Evolutionary conservation across 1,140 invertebrate species (phyloP).

Genomic region (Drosophila trapezifrons): DNA sequence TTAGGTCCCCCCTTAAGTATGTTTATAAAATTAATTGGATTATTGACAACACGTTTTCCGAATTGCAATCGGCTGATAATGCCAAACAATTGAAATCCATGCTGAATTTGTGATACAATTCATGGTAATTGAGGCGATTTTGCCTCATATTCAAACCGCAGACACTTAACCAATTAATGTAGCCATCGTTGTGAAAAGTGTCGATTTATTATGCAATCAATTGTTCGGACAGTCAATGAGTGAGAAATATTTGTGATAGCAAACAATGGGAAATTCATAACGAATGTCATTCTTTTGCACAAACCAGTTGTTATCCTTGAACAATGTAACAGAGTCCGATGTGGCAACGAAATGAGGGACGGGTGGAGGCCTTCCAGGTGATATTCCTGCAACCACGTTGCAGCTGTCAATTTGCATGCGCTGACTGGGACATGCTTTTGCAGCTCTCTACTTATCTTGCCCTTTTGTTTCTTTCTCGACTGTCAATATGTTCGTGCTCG

Average conservation of each 20-base stretch:
- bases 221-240: constrained; percentile 16
- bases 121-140: constrained; percentile 17
- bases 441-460: not conserved
- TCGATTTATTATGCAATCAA: constrained; percentile 22
- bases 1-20: no score
- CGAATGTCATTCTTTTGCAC: not conserved
- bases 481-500: constrained; percentile 18
- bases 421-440: not conserved
- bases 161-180: constrained; percentile 25
- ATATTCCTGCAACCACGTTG: constrained; percentile 11
- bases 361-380: constrained; percentile 10
- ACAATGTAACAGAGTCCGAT: not conserved
- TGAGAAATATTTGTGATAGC: not conserved
- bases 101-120: constrained; percentile 21
- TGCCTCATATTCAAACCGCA: constrained; percentile 13
- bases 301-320: not conserved
- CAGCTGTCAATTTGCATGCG: constrained; percentile 30
- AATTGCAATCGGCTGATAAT: constrained; percentile 62
- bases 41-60: constrained; percentile 39
- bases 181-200: constrained; percentile 1
- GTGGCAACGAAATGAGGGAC: constrained; percentile 14
- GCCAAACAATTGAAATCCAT: constrained; percentile 26
- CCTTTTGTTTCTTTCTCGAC: not conserved
- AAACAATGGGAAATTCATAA: constrained; percentile 12
- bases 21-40: constrained; percentile 29